These are phyloP conservation scores for Amiota minor DNA, from an alignment of 2,888 invertebrate genomes.

Conservation along the genomic window DNA sequence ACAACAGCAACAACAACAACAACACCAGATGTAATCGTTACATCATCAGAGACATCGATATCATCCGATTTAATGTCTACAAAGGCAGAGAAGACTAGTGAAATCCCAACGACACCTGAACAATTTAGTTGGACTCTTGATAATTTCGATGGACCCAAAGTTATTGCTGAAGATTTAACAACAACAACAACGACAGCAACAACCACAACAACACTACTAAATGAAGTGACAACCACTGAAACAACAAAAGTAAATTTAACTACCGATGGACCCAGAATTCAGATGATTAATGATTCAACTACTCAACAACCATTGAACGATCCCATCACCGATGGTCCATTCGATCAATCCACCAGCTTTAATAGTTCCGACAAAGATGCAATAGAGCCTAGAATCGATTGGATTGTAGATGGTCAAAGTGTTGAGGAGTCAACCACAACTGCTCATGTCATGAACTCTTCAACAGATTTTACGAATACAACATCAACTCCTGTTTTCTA, in stretches of 20 bases:
- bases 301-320: conserved; percentile 18
- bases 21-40: background rate
- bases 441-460: conserved; percentile 2
- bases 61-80: background rate
- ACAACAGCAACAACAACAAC: conserved; percentile 3
- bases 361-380: conserved; percentile 32
- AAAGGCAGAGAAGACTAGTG: background rate
- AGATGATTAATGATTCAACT: too few relatives aligned
- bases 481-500: conserved; percentile 38
- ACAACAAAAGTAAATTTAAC: background rate
- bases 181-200: conserved; percentile 44
- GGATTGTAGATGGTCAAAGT: conserved; percentile 44
- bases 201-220: background rate
- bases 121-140: conserved; percentile 57
- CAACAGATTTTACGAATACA: background rate
- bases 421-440: conserved; percentile 16
- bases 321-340: too few relatives aligned
- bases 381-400: conserved; percentile 44
- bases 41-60: background rate
- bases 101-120: conserved; percentile 37
- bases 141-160: conserved; percentile 50
- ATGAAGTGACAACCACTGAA: background rate
- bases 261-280: background rate
- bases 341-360: too few relatives aligned
- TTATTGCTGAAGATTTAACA: conserved; percentile 37